Base-by-base conservation (phyloP, 1,140 invertebrate species). In the Coenobita brevimanus region DNA sequence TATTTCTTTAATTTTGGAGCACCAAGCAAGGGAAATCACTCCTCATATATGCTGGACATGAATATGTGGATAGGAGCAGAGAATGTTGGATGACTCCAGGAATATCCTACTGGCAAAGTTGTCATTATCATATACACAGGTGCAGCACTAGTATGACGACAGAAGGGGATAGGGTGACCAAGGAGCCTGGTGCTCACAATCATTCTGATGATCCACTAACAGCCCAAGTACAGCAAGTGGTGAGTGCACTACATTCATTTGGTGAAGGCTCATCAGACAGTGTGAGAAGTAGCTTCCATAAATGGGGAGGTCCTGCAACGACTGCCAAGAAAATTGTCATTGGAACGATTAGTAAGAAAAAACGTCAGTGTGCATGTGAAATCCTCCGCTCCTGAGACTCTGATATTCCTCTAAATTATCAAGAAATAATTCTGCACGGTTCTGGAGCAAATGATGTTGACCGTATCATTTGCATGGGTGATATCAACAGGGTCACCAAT, bases 401-500 rank as follows among this genome's bases (percentile, higher is more conserved):
- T 30, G 64, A 69, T 69, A 69, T 69, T 69, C 64, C 64, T 69
- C 64, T 10, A 30, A 30, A 69, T 10, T 30, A 69, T 69, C 64
- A 30, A 69, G 64, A 69, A 69, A 69, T 69, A 69, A 30, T 69
- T 69, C 27, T 69, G 64, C 64, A 69, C 64, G 13, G 27, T 69
- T 69, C 15, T 69, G 64, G 15, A 69, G 64, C 27, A 27, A 27
- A 69, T 69, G 64, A 69, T 69, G 64, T 69, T 30, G 64, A 69
- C 64, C 64, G 64, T 27, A 69, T 69, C 13, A 69, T 69, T 27
- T 69, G 64, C 64, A 69, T 69, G 64, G 27, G 64, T 69, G 64
- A 69, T 69, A 69, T 69, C 64, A 69, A 69, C 64, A 17, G 21
- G 30, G 73, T 76, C 73, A 76, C 36, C n/a, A 76, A 76, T 76